Evolutionary conservation across 1,140 invertebrate genomes (phyloP).

Genomic region (Caenorhabditis brenneri): DNA sequence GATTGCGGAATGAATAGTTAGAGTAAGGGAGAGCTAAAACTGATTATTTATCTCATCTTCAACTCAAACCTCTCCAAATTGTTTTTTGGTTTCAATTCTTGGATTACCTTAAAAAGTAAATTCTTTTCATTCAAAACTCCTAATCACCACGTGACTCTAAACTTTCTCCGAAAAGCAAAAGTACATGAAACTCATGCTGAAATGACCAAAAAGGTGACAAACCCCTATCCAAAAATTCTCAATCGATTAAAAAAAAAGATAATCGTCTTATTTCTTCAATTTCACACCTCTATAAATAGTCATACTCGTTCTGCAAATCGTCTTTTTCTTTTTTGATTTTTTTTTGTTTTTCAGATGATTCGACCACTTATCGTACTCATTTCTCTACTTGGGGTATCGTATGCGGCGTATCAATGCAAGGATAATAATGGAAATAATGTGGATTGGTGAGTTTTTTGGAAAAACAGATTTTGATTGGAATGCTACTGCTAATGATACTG

Average conservation of each 20-base stretch:
- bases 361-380: background rate
- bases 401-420: conserved; percentile 20
- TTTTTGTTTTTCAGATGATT: conserved; percentile 38
- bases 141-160: background rate
- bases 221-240: background rate
- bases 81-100: background rate
- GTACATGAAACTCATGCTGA: background rate
- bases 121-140: background rate
- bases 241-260: background rate
- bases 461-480: background rate
- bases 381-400: background rate
- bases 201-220: background rate
- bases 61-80: no score
- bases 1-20: no score
- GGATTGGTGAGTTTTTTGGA: conserved; percentile 24
- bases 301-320: background rate
- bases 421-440: conserved; percentile 31
- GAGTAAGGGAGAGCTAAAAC: no score
- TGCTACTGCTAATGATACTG: background rate
- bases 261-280: background rate
- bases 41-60: no score
- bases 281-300: conserved; percentile 16
- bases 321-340: background rate
- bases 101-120: background rate
- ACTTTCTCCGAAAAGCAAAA: background rate